Percentiles rank a stretch among this genome's conserved stretches.
These are phyloP conservation scores for Agrochola lota DNA, from an alignment of 2,888 invertebrate genomes.

Conservation along the genomic window DNA sequence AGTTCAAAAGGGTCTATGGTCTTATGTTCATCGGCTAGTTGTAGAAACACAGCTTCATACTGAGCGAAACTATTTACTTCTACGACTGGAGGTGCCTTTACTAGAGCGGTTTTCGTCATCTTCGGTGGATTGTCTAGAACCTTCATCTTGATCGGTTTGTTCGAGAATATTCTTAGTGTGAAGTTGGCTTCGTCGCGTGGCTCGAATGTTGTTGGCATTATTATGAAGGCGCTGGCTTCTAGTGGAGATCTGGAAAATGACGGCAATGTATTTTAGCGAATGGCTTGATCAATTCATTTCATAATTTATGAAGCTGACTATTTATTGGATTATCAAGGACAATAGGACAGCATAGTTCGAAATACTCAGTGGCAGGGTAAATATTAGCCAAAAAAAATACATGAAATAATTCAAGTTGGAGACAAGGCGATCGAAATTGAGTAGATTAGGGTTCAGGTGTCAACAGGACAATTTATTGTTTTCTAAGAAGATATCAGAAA, in stretches of 20 bases:
- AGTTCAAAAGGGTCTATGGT: slow-evolving; percentile 97
- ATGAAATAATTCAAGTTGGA: background rate
- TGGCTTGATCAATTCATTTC: background rate
- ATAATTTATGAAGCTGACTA: background rate
- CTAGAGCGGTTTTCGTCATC: slow-evolving; percentile 93
- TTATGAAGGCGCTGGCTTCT: slow-evolving; percentile 95
- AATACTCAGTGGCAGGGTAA: background rate
- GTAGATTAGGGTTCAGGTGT: background rate
- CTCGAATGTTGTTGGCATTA: slow-evolving; percentile 97
- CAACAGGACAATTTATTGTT: background rate
- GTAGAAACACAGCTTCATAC: slow-evolving; percentile 97
- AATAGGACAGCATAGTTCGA: background rate
- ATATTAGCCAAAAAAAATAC: background rate
- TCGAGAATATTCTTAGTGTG: slow-evolving; percentile 95
- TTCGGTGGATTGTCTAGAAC: slow-evolving; percentile 92
- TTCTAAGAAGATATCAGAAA: background rate
- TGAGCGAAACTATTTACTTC: slow-evolving; percentile 94
- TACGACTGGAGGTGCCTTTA: slow-evolving; percentile 93
- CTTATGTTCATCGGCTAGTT: slow-evolving; percentile 96
- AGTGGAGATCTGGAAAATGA: slow-evolving; percentile 92
- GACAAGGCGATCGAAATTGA: background rate
- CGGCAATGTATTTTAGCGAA: background rate
- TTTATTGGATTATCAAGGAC: background rate
- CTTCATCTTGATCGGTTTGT: slow-evolving; percentile 94
- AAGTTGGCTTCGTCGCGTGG: slow-evolving; percentile 97